A percentile compares a stretch with the other conserved stretches of the same genome.
These are phyloP conservation scores for Muschampia staudingeri DNA, from an alignment of 2,888 invertebrate genomes.

Conservation along the genomic window DNA sequence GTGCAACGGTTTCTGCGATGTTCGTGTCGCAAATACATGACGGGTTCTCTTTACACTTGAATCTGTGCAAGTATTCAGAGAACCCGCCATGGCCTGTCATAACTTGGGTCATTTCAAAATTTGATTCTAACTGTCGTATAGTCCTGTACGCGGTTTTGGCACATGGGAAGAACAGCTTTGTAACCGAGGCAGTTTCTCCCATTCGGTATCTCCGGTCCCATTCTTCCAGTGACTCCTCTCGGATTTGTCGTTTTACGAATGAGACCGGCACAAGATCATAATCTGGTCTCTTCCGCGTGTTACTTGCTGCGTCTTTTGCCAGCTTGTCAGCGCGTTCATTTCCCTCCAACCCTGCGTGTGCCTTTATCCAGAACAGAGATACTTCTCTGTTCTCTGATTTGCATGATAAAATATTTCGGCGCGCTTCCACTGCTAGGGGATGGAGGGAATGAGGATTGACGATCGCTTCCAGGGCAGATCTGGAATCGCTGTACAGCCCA, in stretches of 20 bases:
- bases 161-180: neutral
- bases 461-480: neutral
- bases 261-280: neutral
- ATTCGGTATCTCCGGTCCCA: too few species aligned
- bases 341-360: too few species aligned
- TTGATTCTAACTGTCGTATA: neutral
- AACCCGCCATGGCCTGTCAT: neutral
- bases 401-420: neutral
- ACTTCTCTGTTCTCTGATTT: neutral
- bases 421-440: neutral
- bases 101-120: neutral
- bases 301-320: neutral
- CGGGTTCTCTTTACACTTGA: neutral
- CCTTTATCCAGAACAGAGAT: neutral
- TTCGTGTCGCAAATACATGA: too few species aligned
- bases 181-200: too few species aligned
- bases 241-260: neutral
- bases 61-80: neutral
- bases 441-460: neutral
- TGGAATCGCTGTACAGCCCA: neutral
- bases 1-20: too few species aligned
- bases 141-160: neutral
- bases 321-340: neutral
- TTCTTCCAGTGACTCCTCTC: too few species aligned
- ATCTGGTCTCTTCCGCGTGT: neutral